A percentile compares a stretch with the other conserved stretches of the same genome.
Evolutionary conservation across 2,888 invertebrate genomes (phyloP).

Genomic region (Cheilosia soror): DNA sequence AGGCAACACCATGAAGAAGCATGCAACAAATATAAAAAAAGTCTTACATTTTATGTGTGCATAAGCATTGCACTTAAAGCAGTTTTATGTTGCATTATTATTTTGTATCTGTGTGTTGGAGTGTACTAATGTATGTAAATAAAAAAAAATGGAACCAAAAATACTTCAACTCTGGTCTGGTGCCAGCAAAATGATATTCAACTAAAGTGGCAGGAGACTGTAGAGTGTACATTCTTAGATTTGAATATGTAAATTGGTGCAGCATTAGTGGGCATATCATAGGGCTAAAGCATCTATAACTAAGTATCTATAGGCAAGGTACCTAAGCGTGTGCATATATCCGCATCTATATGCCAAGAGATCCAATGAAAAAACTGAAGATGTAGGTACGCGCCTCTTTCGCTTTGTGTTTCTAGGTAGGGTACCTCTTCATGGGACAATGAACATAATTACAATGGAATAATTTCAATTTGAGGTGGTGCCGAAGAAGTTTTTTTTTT

Average conservation of each 20-base stretch:
- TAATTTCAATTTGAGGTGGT: slow-evolving; percentile 35
- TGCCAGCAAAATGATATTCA: slow-evolving; percentile 37
- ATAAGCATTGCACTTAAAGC: slow-evolving; percentile 44
- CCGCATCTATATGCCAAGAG: slow-evolving; percentile 24
- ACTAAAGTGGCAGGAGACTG: slow-evolving; percentile 18
- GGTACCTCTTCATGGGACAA: slow-evolving; percentile 49
- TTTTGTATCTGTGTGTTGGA: slow-evolving; percentile 7
- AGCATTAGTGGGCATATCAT: slow-evolving; percentile 43
- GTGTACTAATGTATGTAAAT: neutral
- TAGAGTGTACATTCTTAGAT: slow-evolving; percentile 27
- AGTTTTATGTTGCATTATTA: slow-evolving; percentile 46
- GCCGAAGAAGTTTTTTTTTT: slow-evolving; percentile 17
- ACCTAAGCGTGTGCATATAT: slow-evolving; percentile 1
- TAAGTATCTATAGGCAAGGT: neutral
- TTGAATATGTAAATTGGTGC: slow-evolving; percentile 53
- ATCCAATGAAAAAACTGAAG: slow-evolving; percentile 3
- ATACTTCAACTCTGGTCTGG: slow-evolving; percentile 1
- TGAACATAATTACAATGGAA: slow-evolving; percentile 35
- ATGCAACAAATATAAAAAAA: slow-evolving; percentile 21
- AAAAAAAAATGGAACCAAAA: slow-evolving; percentile 32
- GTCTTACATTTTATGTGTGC: slow-evolving; percentile 32
- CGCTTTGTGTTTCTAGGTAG: slow-evolving; percentile 17
- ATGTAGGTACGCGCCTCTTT: slow-evolving; percentile 17
- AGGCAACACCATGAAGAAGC: slow-evolving; percentile 45
- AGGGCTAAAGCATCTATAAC: slow-evolving; percentile 23